These are phyloP conservation scores for Manis javanica DNA, from an alignment of 2,797 vertebrate species.

Conservation along the genomic window DNA sequence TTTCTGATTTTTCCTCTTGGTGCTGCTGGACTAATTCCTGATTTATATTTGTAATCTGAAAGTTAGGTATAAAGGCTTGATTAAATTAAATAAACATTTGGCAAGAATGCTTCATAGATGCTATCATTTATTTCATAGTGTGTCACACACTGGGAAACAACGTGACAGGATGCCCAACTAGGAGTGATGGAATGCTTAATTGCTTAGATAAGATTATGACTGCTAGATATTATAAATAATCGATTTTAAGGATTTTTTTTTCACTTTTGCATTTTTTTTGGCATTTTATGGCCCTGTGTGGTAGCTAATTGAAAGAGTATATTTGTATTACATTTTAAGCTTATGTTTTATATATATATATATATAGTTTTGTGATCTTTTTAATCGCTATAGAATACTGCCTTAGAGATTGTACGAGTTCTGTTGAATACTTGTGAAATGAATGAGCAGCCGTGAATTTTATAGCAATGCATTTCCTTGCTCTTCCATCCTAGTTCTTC, in stretches of 20 bases:
- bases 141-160: not conserved
- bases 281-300: not conserved
- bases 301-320: not conserved
- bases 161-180: not conserved
- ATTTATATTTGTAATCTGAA: not conserved
- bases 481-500: not conserved
- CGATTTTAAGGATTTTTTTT: not conserved
- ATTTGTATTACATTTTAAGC: slow-evolving; percentile 20
- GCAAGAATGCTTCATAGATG: slow-evolving; percentile 23
- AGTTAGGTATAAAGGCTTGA: not conserved
- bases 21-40: not conserved
- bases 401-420: not conserved
- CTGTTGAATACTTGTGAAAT: not conserved
- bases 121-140: slow-evolving; percentile 31
- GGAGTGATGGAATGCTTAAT: not conserved
- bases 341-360: not conserved
- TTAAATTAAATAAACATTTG: slow-evolving; percentile 58
- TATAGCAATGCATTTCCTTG: not conserved
- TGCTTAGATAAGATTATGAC: not conserved
- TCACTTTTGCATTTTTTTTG: slow-evolving; percentile 37
- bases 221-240: not conserved
- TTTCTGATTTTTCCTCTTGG: not conserved
- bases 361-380: not conserved
- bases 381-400: not conserved
- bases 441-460: not conserved